These are phyloP conservation scores for Pollenia amentaria DNA, from an alignment of 2,888 invertebrate genomes.

Conservation along the genomic window DNA sequence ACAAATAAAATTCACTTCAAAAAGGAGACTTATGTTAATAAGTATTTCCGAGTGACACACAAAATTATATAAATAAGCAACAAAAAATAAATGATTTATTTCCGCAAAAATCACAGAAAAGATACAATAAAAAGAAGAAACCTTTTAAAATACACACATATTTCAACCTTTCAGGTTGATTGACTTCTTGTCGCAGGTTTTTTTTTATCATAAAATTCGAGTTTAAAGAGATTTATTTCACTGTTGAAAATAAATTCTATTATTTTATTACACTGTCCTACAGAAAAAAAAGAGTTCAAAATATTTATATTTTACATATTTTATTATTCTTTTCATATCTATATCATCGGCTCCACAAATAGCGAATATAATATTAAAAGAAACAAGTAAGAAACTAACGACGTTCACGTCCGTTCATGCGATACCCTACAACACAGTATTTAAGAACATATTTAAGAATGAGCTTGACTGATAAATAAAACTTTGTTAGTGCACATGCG, in stretches of 20 bases:
- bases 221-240: neutral
- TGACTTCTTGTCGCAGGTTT: slow-evolving; percentile 50
- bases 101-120: slow-evolving; percentile 8
- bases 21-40: slow-evolving; percentile 33
- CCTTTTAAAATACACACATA: slow-evolving; percentile 31
- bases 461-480: too few relatives aligned
- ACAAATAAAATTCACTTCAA: slow-evolving; percentile 9
- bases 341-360: too few relatives aligned
- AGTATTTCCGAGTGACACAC: slow-evolving; percentile 36
- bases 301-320: too few relatives aligned
- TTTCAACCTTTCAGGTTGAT: slow-evolving; percentile 44
- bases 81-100: neutral
- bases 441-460: too few relatives aligned
- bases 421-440: too few relatives aligned
- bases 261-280: neutral
- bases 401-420: too few relatives aligned
- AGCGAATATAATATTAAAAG: too few relatives aligned
- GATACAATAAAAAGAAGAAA: neutral
- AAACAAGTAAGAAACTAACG: too few relatives aligned
- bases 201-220: slow-evolving; percentile 7
- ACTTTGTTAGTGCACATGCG: too few relatives aligned
- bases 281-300: too few relatives aligned
- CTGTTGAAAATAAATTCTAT: slow-evolving; percentile 16
- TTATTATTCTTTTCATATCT: too few relatives aligned
- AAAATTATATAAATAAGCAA: slow-evolving; percentile 24